Percentiles rank a stretch among this genome's conserved stretches.
Conservation (phyloP, 2,113 vertebrate species). For the Lutjanus erythropterus region DNA sequence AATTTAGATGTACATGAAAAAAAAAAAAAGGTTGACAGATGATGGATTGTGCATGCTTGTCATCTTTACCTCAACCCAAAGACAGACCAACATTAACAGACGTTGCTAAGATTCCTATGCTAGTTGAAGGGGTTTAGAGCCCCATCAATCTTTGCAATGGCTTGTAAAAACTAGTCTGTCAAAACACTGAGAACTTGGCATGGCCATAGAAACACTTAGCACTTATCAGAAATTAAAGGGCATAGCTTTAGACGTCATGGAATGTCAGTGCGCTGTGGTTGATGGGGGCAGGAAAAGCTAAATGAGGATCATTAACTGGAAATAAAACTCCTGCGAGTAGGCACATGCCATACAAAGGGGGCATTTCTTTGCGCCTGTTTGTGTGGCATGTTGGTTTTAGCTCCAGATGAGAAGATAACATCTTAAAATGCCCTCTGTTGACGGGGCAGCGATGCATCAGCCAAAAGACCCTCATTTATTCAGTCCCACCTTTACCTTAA, state of each 20-base stretch:
- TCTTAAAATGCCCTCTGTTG: background rate
- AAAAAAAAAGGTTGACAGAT: constrained; percentile 25
- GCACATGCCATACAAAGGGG: constrained; percentile 22
- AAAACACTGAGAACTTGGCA: constrained; percentile 77
- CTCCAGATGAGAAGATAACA: constrained; percentile 25
- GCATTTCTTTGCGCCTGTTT: constrained; percentile 14
- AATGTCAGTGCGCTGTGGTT: constrained; percentile 47
- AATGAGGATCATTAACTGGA: constrained; percentile 70
- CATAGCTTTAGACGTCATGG: constrained; percentile 44
- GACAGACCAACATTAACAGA: constrained; percentile 41
- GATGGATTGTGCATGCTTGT: constrained; percentile 48
- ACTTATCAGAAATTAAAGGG: constrained; percentile 75
- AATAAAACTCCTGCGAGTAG: constrained; percentile 50
- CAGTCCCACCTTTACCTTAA: constrained; percentile 47
- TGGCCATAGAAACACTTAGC: constrained; percentile 60
- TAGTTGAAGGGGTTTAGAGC: constrained; percentile 41
- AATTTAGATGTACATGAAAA: constrained; percentile 31
- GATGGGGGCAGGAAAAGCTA: constrained; percentile 48
- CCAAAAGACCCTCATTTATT: constrained; percentile 35
- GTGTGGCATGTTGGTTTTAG: background rate
- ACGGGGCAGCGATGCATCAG: constrained; percentile 19
- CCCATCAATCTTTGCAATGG: constrained; percentile 67
- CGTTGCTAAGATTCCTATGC: constrained; percentile 29
- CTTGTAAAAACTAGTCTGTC: constrained; percentile 54
- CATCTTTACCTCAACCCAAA: constrained; percentile 49